A percentile compares a stretch with the other conserved stretches of the same genome.
phyloP scores from a whole-genome alignment of 2,797 vertebrate species.

The Psittacula echo region DNA sequence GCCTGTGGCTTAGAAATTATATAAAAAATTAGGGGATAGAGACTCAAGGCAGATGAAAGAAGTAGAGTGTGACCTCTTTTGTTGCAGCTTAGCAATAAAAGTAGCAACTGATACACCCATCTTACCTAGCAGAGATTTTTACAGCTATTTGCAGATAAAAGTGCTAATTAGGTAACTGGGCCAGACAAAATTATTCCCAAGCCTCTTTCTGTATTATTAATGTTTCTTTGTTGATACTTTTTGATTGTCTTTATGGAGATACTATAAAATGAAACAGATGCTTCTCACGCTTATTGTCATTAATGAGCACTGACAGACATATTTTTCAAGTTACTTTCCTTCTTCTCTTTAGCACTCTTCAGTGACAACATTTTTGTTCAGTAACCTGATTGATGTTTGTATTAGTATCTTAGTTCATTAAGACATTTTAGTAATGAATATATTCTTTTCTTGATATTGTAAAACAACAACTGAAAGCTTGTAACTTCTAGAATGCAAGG shows the following conservation, averaged over 20 bases:
- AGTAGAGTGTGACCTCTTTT: neutral
- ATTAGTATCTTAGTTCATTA: neutral
- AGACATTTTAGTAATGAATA: neutral
- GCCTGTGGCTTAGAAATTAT: neutral
- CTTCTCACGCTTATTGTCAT: neutral
- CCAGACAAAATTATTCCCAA: neutral
- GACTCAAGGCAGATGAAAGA: neutral
- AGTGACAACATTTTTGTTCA: neutral
- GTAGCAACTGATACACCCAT: neutral
- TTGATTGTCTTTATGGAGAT: neutral
- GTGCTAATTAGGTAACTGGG: neutral
- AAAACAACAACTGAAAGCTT: neutral
- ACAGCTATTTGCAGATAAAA: neutral
- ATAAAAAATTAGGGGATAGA: neutral
- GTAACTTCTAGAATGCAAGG: neutral
- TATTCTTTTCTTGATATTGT: neutral
- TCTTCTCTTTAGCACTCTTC: neutral
- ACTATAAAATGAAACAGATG: neutral
- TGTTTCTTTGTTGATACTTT: neutral
- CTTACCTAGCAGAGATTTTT: neutral
- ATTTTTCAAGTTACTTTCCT: neutral
- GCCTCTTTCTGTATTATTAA: neutral
- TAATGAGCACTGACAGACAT: neutral
- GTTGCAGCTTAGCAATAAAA: neutral
- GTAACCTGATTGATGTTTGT: neutral